phyloP scores from a whole-genome alignment of 2,888 invertebrate genomes.

The Podotricha telesiphe region DNA sequence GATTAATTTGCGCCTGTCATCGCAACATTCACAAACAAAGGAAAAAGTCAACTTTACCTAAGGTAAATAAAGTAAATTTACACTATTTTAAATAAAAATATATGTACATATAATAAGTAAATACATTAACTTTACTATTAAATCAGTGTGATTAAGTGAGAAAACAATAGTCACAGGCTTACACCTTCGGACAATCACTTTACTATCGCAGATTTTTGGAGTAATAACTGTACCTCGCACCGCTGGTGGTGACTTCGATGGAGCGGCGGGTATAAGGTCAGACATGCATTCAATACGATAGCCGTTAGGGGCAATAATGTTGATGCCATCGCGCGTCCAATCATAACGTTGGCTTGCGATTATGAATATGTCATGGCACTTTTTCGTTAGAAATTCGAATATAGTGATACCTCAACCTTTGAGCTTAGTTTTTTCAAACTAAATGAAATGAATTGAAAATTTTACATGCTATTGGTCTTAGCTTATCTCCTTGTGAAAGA shows the following conservation, averaged over 20 bases:
- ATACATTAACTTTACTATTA: too few relatives aligned
- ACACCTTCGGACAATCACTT: neutral
- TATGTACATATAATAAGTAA: too few relatives aligned
- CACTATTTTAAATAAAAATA: too few relatives aligned
- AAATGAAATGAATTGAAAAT: neutral
- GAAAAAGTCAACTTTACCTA: too few relatives aligned
- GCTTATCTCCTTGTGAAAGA: neutral
- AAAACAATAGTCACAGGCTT: neutral
- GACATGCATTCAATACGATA: neutral
- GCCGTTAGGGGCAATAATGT: neutral
- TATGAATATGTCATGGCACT: neutral
- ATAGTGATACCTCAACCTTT: neutral
- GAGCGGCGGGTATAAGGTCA: neutral
- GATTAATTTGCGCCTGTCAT: too few relatives aligned
- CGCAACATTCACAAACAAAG: too few relatives aligned
- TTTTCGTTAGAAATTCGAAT: neutral
- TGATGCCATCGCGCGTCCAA: constrained; percentile 1
- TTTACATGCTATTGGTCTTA: neutral
- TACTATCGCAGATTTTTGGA: neutral
- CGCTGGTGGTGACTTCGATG: neutral
- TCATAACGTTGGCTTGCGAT: neutral
- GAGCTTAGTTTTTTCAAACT: neutral
- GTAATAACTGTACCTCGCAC: neutral
- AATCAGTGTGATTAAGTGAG: too few relatives aligned
- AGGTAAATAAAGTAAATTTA: too few relatives aligned